Base-by-base conservation (phyloP, 1,140 invertebrate genomes). In the Psix sp. region DNA sequence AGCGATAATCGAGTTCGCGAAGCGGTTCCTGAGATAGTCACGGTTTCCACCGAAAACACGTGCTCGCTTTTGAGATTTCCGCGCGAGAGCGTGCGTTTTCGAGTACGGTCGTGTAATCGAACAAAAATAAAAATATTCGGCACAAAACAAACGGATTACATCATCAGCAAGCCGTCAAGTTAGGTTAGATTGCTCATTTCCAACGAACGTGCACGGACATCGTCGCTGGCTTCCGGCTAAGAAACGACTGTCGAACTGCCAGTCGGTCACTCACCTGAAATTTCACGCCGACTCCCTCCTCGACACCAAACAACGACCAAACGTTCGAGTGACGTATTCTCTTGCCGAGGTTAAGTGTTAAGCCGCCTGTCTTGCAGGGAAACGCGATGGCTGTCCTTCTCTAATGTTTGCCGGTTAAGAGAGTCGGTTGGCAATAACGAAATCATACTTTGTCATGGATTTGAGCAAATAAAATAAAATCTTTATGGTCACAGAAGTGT, bases 141-240 rank as follows among this genome's bases (percentile, higher is more conserved):
- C n/a, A 6, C 46, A 51, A 51, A 54, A 40, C 40, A 54, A 54
- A 54, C 36, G 40, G 36, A 54, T 54, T 54, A 40, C 49, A 54
- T 54, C 49, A 54, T 16, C n/a, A n/a, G n/a, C 17, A n/a, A 40
- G 29, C 9, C 13, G 13, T 40, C 24, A 31, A 54, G 49, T 40
- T 40, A 54, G 38, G 49, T 54, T 54, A 54, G 49, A 40, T 15
- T 40, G 14, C 17, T 31, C 15, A 24, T 54, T 54, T 54, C 6
- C 24, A 54, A 35, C 16, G 35, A 5, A 52, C 48, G 35, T 38
- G 31, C n/a, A 0, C 15, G 18, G 5, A 48, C 6, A 24, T 29
- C 10, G 42, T 40, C 16, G 13, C 11, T 33, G 29, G 3, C n/a
- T 35, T 35, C 3, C 7, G 21, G 21, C 3, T 3, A 24, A 11